phyloP scores from a whole-genome alignment of 1,140 invertebrate species.

The Brachionus sp. region DNA sequence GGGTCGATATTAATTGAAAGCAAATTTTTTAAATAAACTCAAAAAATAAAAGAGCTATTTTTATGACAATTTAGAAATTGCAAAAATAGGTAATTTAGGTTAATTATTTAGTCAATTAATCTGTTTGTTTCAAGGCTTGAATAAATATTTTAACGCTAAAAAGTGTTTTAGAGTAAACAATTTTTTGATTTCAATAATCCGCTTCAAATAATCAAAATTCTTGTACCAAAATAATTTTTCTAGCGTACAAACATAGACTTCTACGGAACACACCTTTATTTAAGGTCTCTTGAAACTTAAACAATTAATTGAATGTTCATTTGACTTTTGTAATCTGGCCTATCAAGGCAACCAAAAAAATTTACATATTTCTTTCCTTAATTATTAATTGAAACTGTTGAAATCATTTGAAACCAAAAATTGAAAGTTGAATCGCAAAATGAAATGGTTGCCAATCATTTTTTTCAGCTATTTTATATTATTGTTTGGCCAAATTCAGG shows the following conservation, averaged over 20 bases:
- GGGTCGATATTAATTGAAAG: not conserved
- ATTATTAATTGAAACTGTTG: not conserved
- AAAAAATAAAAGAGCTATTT: not conserved
- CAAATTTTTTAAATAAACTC: not conserved
- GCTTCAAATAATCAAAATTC: not conserved
- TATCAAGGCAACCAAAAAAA: not conserved
- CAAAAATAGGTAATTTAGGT: not conserved
- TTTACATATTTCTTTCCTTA: not conserved
- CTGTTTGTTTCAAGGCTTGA: not conserved
- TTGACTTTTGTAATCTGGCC: not conserved
- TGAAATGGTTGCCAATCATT: not conserved
- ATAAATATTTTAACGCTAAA: not conserved
- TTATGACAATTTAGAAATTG: not conserved
- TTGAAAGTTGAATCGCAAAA: not conserved
- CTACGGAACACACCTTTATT: constrained; percentile 8
- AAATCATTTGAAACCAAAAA: not conserved
- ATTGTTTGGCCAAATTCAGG: not conserved
- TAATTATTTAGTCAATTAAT: not conserved
- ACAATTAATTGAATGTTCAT: not conserved
- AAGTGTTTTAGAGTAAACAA: not conserved
- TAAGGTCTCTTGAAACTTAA: constrained; percentile 1
- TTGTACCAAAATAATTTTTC: not conserved
- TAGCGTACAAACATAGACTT: not conserved
- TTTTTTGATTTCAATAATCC: not conserved
- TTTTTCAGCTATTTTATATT: not conserved